Conservation (phyloP, 2,113 vertebrate genomes). For the Brevimyrus niger region DNA sequence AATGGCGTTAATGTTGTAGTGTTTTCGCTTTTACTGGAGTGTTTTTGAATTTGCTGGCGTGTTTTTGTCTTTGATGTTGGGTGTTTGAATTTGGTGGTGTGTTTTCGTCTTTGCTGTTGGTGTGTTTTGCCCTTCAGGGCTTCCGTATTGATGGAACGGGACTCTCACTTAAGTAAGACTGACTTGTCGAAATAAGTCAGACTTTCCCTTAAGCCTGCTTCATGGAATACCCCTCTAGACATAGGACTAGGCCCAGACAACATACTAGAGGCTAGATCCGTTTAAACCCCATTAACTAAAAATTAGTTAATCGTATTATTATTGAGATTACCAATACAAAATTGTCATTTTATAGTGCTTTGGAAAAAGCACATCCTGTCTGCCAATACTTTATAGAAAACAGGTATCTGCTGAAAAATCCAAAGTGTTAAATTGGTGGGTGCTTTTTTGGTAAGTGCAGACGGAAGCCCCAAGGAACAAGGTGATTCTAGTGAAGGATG, state of each 20-base stretch:
- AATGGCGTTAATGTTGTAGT: too few relatives aligned
- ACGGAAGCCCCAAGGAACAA: slow-evolving; percentile 46
- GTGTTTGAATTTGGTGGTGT: too few relatives aligned
- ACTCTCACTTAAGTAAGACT: too few relatives aligned
- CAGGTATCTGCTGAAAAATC: background rate
- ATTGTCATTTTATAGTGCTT: background rate
- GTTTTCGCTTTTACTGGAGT: too few relatives aligned
- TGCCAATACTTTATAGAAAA: background rate
- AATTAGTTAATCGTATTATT: background rate
- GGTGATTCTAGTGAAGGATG: slow-evolving; percentile 63
- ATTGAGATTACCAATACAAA: background rate
- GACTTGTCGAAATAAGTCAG: too few relatives aligned
- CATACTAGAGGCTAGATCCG: background rate
- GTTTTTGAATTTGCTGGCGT: too few relatives aligned
- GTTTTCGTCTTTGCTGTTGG: too few relatives aligned
- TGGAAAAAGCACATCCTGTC: background rate
- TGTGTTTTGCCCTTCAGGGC: too few relatives aligned
- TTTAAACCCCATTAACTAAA: background rate
- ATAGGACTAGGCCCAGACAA: background rate
- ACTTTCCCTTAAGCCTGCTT: too few relatives aligned
- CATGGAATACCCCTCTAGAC: too few relatives aligned
- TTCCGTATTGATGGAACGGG: too few relatives aligned
- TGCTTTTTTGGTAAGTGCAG: slow-evolving; percentile 28
- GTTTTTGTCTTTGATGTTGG: too few relatives aligned
- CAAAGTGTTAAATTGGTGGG: background rate